Evolutionary conservation across 2,888 invertebrate genomes (phyloP), one percentile per base, ranked within the genome.

Genomic region (Kuschelorhynchus macadamiae): DNA sequence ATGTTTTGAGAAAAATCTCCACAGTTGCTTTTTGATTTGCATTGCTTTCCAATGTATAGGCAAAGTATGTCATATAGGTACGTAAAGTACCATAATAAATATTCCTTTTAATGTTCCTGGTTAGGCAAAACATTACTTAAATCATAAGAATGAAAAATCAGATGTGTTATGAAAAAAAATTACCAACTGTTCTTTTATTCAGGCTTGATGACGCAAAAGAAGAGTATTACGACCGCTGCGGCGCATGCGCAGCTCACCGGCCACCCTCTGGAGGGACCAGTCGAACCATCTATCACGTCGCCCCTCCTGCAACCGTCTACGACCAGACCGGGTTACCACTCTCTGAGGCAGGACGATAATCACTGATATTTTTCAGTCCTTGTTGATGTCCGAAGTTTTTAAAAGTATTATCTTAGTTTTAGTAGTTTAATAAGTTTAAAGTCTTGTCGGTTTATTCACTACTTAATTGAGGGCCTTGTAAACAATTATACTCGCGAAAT

Each of bases 161-260:
- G n/a, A n/a, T n/a, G n/a, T n/a, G n/a, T n/a, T n/a, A n/a, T n/a
- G n/a, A n/a, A n/a, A n/a, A n/a, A n/a, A n/a, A n/a, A n/a, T n/a
- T n/a, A n/a, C n/a, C n/a, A n/a, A n/a, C n/a, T n/a, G n/a, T 36
- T 36, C 12, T 36, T 36, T 36, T 3, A 3, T 20, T 12, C 14
- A 69, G 87, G 86, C 87, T 86, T 88, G 87, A 88, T 87, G 85
- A 86, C 86, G 76, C 61, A 42, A 42, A 80, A 80, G 76, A 82
- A 81, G 77, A 75, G 83, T 77, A 77, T 76, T 52, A 18, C 36
- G 55, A 30, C 68, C 33, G 33, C 59, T 53, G 39, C 39, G 46
- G 42, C 60, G 59, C 42, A 44, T 52, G 21, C 30, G 42, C 56
- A 70, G 70, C 41, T 36, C 61, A 20, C 70, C 70, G 21, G 52